phyloP scores from a whole-genome alignment of 2,113 vertebrate species.

The Phyllostomus hastatus region DNA sequence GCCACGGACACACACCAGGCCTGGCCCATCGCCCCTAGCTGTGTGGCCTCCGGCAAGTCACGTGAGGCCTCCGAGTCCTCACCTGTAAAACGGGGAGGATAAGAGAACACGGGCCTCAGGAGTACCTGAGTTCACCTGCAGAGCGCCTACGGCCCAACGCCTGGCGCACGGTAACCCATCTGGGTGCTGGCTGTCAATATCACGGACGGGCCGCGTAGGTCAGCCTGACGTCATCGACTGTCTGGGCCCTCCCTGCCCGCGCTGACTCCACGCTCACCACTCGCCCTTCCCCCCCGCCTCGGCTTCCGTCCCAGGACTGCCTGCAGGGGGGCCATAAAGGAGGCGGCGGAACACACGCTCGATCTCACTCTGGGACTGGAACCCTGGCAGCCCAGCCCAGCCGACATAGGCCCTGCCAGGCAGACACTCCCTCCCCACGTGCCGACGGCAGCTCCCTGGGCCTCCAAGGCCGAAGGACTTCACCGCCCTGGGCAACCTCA shows the following conservation, averaged over 20 bases:
- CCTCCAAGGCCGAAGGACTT: neutral
- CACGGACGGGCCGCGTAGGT: neutral
- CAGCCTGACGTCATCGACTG: neutral
- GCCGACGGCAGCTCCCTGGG: neutral
- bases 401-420: too few relatives aligned
- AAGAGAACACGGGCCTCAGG: neutral
- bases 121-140: too few relatives aligned
- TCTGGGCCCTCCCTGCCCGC: neutral
- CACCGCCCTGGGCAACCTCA: neutral
- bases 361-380: neutral
- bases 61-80: neutral
- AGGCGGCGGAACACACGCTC: neutral
- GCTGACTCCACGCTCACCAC: neutral
- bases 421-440: neutral
- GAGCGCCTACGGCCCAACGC: too few relatives aligned
- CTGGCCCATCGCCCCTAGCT: neutral
- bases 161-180: rapidly evolving
- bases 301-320: neutral
- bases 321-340: neutral
- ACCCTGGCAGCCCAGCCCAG: neutral
- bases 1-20: neutral
- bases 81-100: neutral
- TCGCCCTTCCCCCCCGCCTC: neutral
- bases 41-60: neutral
- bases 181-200: neutral